A percentile compares a stretch with the other conserved stretches of the same genome.
phyloP scores from a whole-genome alignment of 2,888 invertebrate species.

The Aporophyla lueneburgensis region DNA sequence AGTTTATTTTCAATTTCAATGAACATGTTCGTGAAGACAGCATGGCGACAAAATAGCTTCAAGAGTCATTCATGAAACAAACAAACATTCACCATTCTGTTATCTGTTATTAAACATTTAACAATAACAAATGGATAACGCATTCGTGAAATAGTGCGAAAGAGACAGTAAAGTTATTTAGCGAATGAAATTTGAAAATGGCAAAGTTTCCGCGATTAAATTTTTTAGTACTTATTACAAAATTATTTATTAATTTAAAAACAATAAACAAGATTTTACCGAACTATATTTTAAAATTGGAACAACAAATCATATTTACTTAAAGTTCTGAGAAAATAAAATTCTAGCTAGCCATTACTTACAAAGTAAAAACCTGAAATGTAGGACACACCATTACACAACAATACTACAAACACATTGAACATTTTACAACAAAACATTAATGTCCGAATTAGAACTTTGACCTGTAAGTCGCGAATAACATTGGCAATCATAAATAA shows the following conservation, averaged over 20 bases:
- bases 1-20: not conserved
- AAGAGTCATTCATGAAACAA: conserved; percentile 25
- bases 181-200: not conserved
- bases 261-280: no score
- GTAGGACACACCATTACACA: not conserved
- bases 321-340: not conserved
- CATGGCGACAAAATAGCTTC: conserved; percentile 16
- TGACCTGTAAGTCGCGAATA: conserved; percentile 16
- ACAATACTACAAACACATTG: not conserved
- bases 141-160: conserved; percentile 3
- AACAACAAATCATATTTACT: no score
- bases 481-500: not conserved
- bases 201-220: not conserved
- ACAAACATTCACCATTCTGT: conserved; percentile 38
- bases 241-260: not conserved
- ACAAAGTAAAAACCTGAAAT: not conserved
- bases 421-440: not conserved
- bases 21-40: not conserved
- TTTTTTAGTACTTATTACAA: not conserved
- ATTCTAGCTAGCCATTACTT: not conserved
- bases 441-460: conserved; percentile 15
- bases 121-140: conserved; percentile 31
- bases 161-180: not conserved
- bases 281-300: no score
- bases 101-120: conserved; percentile 36